phyloP scores from a whole-genome alignment of 2,797 vertebrate genomes.

The Mormyrus hasselquistii region DNA sequence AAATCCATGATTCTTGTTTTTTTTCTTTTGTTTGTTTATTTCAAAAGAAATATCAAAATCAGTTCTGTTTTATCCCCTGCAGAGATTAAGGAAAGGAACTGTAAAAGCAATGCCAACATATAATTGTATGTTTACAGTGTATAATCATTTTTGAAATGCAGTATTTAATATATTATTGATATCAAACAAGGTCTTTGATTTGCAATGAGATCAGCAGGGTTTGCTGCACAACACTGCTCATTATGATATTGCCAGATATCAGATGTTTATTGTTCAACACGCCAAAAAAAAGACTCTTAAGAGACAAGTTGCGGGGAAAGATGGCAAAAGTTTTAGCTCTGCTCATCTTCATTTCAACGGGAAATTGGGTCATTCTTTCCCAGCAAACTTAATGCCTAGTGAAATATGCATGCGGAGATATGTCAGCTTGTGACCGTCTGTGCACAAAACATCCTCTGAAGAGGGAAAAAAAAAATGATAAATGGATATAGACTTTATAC shows the following conservation, averaged over 20 bases:
- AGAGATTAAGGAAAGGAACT: neutral
- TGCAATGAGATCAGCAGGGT: neutral
- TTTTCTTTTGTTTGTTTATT: neutral
- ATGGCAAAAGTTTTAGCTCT: neutral
- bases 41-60: slow-evolving; percentile 1
- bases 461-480: neutral
- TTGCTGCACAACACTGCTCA: neutral
- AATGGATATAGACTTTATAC: neutral
- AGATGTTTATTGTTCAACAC: neutral
- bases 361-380: neutral
- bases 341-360: neutral
- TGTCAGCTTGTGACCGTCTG: neutral
- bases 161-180: slow-evolving; percentile 14
- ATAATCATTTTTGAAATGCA: neutral
- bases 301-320: neutral
- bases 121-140: slow-evolving; percentile 12
- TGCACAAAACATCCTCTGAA: neutral
- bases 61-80: neutral
- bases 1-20: neutral
- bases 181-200: slow-evolving; percentile 7
- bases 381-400: neutral
- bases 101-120: neutral
- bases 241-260: neutral
- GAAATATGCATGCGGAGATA: neutral
- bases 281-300: neutral